Evolutionary conservation across 2,888 invertebrate species (phyloP).

Genomic region (Amphipoea oculea): DNA sequence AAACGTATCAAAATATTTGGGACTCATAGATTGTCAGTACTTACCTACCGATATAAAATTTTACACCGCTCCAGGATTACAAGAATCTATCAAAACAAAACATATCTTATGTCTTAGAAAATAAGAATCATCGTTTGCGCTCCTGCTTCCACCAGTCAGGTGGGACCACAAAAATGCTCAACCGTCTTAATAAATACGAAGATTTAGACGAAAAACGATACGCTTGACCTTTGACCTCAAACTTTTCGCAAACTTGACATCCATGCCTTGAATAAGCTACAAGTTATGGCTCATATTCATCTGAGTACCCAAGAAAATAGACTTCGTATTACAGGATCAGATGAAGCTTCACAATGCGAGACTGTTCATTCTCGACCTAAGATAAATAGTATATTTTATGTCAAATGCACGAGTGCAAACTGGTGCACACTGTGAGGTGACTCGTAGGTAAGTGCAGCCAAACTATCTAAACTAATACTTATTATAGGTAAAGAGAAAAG

Average conservation of each 20-base stretch:
- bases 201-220: conserved; percentile 39
- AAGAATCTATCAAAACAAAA: not conserved
- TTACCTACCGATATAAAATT: not conserved
- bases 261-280: conserved; percentile 43
- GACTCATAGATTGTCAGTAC: not conserved
- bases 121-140: conserved; percentile 9
- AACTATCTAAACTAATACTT: no score
- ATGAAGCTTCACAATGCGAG: conserved; percentile 1
- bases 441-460: not conserved
- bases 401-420: not conserved
- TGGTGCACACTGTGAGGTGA: not conserved
- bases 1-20: not conserved
- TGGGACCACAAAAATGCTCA: conserved; percentile 34
- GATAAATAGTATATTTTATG: not conserved
- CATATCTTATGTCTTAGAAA: not conserved
- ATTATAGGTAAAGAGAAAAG: not conserved
- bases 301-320: conserved; percentile 25
- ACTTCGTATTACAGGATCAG: conserved; percentile 14
- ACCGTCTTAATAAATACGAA: conserved; percentile 44
- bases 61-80: not conserved
- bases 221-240: conserved; percentile 54
- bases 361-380: not conserved
- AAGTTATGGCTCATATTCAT: conserved; percentile 36
- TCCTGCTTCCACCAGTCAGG: conserved; percentile 2
- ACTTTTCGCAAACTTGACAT: conserved; percentile 53